Conservation (phyloP, 2,888 invertebrate genomes). For the Dryadula phaetusa region DNA sequence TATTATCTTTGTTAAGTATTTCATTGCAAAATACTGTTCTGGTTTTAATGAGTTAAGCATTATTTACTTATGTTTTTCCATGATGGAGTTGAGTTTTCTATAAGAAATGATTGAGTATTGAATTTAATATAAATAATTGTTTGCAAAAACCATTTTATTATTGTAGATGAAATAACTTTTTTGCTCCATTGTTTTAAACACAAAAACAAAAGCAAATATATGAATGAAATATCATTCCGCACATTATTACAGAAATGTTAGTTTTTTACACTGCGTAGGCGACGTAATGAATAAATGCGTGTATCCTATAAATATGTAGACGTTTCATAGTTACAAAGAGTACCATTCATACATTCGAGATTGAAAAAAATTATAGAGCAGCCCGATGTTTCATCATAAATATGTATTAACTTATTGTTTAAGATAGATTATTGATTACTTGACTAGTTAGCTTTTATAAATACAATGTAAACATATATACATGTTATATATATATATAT, state of each 20-base stretch:
- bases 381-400: slow-evolving; percentile 21
- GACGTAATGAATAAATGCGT: slow-evolving; percentile 29
- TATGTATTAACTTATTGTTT: slow-evolving; percentile 30
- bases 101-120: not conserved
- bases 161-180: not conserved
- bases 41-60: not conserved
- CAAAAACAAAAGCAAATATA: slow-evolving; percentile 5
- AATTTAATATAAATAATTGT: slow-evolving; percentile 1
- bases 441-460: not conserved
- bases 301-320: slow-evolving; percentile 31
- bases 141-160: not conserved
- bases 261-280: slow-evolving; percentile 25
- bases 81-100: not conserved
- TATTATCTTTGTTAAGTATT: not conserved
- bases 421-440: not conserved
- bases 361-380: slow-evolving; percentile 7
- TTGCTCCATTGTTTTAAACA: not conserved
- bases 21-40: not conserved
- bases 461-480: too few relatives aligned
- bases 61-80: not conserved
- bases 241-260: slow-evolving; percentile 20
- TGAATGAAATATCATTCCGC: slow-evolving; percentile 30
- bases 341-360: slow-evolving; percentile 21
- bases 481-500: too few relatives aligned
- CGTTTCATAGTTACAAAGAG: slow-evolving; percentile 5